Conservation (phyloP, 2,888 invertebrate species). For the Rhamphomyia laevipes region DNA sequence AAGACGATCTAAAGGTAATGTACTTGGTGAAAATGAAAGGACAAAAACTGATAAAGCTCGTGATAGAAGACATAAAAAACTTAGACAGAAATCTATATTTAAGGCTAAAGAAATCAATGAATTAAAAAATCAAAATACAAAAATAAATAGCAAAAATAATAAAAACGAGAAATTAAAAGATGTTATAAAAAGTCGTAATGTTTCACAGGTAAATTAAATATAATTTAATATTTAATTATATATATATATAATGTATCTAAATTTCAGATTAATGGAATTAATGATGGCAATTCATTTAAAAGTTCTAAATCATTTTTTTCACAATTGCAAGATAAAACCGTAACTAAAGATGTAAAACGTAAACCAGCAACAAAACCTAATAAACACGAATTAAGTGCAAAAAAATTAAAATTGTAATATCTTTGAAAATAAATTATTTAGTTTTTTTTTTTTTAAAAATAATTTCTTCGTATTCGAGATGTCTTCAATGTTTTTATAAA, state of each 20-base stretch:
- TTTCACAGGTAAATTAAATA: constrained; percentile 40
- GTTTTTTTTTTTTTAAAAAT: no score
- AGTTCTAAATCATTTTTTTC: not conserved
- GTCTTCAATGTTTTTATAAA: no score
- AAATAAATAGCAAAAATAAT: constrained; percentile 39
- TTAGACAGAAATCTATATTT: constrained; percentile 50
- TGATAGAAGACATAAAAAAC: constrained; percentile 76
- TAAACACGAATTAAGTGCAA: no score
- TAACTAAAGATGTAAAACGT: not conserved
- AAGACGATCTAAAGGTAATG: constrained; percentile 43
- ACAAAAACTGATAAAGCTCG: constrained; percentile 79
- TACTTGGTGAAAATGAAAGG: constrained; percentile 64
- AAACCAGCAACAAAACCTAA: not conserved
- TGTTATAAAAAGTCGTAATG: constrained; percentile 51
- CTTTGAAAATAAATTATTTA: no score
- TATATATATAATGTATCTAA: no score
- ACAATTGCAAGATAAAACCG: not conserved
- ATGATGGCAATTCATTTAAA: not conserved
- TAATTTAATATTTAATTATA: not conserved
- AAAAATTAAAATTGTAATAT: no score
- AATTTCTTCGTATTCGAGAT: no score
- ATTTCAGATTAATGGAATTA: not conserved
- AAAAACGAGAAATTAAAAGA: constrained; percentile 44
- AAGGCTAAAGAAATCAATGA: constrained; percentile 40
- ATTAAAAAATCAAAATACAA: constrained; percentile 34